Evolutionary conservation across 2,113 vertebrate species (phyloP).

Genomic region (Polyodon spathula): DNA sequence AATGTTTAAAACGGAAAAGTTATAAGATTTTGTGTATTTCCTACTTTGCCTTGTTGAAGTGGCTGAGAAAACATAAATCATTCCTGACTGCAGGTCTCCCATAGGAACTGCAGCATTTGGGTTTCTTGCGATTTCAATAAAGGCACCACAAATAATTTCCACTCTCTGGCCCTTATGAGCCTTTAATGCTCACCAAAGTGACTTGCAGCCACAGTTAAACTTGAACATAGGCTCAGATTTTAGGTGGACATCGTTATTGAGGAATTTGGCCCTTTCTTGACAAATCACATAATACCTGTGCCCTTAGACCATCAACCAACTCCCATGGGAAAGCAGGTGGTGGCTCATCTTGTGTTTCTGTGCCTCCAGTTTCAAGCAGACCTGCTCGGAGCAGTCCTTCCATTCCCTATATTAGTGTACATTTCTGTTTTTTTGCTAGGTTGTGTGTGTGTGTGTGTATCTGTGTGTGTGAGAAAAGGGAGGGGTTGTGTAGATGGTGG

Average conservation of each 20-base stretch:
- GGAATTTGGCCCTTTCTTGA: conserved; percentile 54
- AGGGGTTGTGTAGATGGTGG: too few relatives aligned
- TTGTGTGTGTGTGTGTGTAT: too few relatives aligned
- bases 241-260: conserved; percentile 46
- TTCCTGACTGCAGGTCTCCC: conserved; percentile 46
- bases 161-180: conserved; percentile 23
- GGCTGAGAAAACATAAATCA: conserved; percentile 63
- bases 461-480: too few relatives aligned
- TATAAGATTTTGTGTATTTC: conserved; percentile 53
- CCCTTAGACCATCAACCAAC: conserved; percentile 32
- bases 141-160: conserved; percentile 44
- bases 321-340: conserved; percentile 32
- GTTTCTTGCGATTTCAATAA: conserved; percentile 57
- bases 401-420: conserved; percentile 16
- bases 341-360: conserved; percentile 29
- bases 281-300: conserved; percentile 48
- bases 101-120: conserved; percentile 37
- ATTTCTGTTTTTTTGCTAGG: too few relatives aligned
- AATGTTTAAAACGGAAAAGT: conserved; percentile 46
- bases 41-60: conserved; percentile 44
- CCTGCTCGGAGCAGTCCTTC: conserved; percentile 22
- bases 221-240: conserved; percentile 18
- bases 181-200: conserved; percentile 21
- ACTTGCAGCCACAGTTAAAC: conserved; percentile 47
- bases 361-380: conserved; percentile 19